Evolutionary conservation across 1,140 invertebrate genomes (phyloP).

Genomic region (Pemphigus obesinymphae): DNA sequence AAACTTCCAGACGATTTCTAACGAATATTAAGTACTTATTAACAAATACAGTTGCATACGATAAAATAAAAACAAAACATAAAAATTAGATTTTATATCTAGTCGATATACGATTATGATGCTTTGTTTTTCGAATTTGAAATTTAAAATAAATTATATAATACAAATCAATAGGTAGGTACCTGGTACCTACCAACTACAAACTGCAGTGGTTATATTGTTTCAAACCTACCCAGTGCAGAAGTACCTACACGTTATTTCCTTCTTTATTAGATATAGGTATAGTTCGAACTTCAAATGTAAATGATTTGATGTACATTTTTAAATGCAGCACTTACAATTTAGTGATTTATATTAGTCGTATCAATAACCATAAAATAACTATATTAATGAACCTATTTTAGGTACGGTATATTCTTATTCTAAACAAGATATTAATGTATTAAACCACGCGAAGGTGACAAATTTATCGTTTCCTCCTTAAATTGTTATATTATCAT

Average conservation of each 20-base stretch:
- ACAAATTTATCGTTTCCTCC: slow-evolving; percentile 22
- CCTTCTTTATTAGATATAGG: background rate
- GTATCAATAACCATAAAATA: slow-evolving; percentile 5
- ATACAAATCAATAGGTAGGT: too few relatives aligned
- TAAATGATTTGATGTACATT: background rate
- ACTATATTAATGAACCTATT: too few relatives aligned
- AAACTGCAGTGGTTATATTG: too few relatives aligned
- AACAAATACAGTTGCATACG: too few relatives aligned
- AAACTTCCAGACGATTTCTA: background rate
- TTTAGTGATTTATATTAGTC: background rate
- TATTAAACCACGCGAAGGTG: background rate
- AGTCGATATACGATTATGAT: background rate
- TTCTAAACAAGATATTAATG: background rate
- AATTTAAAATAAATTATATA: background rate
- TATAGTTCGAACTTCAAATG: slow-evolving; percentile 14
- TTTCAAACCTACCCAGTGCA: background rate
- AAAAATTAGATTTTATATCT: slow-evolving; percentile 1
- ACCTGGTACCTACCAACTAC: too few relatives aligned
- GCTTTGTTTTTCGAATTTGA: background rate
- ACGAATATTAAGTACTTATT: background rate
- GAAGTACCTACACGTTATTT: background rate
- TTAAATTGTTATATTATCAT: slow-evolving; percentile 10
- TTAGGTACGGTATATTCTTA: too few relatives aligned
- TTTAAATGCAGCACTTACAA: background rate
- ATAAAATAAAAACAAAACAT: too few relatives aligned